These are phyloP conservation scores for Chamaedrilus cognettii DNA, from an alignment of 2,888 invertebrate genomes.

Conservation along the genomic window DNA sequence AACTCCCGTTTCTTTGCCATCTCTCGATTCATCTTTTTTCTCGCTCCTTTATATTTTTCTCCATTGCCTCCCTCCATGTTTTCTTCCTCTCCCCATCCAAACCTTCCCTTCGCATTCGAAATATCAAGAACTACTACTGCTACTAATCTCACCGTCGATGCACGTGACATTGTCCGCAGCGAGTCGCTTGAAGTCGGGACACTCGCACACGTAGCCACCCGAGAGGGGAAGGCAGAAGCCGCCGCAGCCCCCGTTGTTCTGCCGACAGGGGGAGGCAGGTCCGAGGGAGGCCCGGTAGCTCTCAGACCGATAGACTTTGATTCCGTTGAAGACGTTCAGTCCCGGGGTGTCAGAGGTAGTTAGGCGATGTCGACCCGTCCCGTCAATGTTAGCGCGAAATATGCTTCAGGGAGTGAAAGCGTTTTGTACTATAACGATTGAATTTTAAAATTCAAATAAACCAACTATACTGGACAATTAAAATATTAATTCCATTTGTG, in stretches of 20 bases:
- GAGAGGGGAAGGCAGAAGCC: conserved; percentile 79
- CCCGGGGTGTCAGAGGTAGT: conserved; percentile 1
- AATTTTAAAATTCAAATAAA: too few species aligned
- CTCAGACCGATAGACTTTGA: conserved; percentile 12
- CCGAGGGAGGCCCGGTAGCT: conserved; percentile 7
- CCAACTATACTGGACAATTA: too few species aligned
- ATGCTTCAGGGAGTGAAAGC: too few species aligned
- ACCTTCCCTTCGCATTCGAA: too few species aligned
- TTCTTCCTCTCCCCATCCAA: too few species aligned
- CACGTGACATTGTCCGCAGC: conserved; percentile 48
- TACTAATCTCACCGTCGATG: conserved; percentile 3
- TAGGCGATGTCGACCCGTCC: conserved; percentile 4
- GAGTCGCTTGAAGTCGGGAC: conserved; percentile 76
- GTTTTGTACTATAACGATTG: too few species aligned
- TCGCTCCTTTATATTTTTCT: too few species aligned
- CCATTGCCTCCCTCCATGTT: too few species aligned
- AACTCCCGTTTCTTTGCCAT: too few species aligned
- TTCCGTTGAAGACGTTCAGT: conserved; percentile 7
- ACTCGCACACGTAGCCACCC: conserved; percentile 68
- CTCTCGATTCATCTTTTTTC: too few species aligned
- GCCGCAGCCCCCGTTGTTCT: conserved; percentile 40
- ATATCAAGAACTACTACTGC: too few species aligned
- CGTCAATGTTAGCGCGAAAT: conserved; percentile 12
- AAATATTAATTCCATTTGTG: too few species aligned
- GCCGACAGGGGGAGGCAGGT: conserved; percentile 8